Percentiles rank a stretch among this genome's conserved stretches.
Conservation (phyloP, 2,797 vertebrate genomes). For the Tangara arthus region DNA sequence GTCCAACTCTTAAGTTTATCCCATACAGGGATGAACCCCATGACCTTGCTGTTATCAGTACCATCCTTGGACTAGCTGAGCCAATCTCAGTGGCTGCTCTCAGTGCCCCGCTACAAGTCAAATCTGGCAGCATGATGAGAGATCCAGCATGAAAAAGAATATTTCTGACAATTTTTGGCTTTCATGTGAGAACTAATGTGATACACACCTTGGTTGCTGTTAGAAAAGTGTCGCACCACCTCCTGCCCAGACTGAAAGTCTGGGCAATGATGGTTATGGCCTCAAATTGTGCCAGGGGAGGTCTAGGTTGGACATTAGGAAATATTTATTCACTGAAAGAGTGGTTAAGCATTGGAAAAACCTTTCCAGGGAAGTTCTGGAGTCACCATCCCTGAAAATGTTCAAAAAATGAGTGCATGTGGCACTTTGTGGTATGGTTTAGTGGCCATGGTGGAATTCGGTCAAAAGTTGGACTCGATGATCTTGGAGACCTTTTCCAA, state of each 20-base stretch:
- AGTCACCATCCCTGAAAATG: not conserved
- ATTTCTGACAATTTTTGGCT: not conserved
- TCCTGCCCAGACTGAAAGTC: not conserved
- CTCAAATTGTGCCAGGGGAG: not conserved
- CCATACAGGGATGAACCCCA: not conserved
- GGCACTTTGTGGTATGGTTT: not conserved
- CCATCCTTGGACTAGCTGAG: not conserved
- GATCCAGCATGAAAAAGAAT: not conserved
- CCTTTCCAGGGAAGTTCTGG: not conserved
- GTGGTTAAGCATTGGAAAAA: not conserved
- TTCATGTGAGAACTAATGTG: not conserved
- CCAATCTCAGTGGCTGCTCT: not conserved
- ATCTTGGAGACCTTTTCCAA: not conserved
- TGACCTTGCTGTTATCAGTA: not conserved
- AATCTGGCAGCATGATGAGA: not conserved
- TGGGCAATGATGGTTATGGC: not conserved
- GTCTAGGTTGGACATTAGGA: not conserved
- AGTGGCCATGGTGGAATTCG: fast-evolving
- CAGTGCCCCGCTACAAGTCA: not conserved
- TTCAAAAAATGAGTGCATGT: fast-evolving
- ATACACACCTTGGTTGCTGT: not conserved
- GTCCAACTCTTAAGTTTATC: not conserved
- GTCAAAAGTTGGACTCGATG: not conserved
- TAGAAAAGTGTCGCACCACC: not conserved
- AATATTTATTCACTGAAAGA: not conserved